Evolutionary conservation across 2,113 vertebrate genomes (phyloP).

Genomic region (Salvelinus sp.): DNA sequence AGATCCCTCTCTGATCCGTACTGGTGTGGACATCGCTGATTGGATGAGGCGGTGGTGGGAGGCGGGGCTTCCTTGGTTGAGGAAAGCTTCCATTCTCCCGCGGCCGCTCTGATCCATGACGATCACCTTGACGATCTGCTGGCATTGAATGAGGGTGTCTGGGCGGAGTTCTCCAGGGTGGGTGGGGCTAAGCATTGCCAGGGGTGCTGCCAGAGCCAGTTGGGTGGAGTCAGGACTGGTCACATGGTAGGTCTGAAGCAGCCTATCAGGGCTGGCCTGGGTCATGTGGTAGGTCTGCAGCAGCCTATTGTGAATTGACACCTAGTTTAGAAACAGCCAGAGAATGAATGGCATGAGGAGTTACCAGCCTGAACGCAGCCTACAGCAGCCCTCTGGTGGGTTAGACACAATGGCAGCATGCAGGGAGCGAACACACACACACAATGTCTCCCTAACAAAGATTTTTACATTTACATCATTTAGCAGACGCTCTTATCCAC

Average conservation of each 20-base stretch:
- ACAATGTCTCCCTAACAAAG: constrained; percentile 56
- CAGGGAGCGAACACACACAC: constrained; percentile 57
- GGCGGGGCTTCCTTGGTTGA: constrained; percentile 86
- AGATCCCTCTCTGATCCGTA: constrained; percentile 79
- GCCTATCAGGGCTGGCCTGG: constrained; percentile 15
- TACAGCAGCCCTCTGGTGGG: constrained; percentile 79
- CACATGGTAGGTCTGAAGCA: constrained; percentile 69
- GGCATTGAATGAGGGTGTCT: constrained; percentile 96
- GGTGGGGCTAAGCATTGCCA: constrained; percentile 75
- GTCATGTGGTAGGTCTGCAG: constrained; percentile 97
- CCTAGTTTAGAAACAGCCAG: constrained; percentile 99
- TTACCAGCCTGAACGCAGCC: constrained; percentile 93
- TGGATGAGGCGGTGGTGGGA: constrained; percentile 83
- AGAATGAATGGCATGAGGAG: constrained; percentile 96
- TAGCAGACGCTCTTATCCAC: too few species aligned
- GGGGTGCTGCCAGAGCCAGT: constrained; percentile 75
- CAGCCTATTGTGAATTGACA: constrained; percentile 99
- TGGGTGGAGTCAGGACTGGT: constrained; percentile 69
- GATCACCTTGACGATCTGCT: constrained; percentile 99
- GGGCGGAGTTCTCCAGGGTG: constrained; percentile 80
- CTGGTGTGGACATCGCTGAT: constrained; percentile 87
- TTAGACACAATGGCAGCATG: constrained; percentile 74
- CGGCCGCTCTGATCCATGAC: constrained; percentile 96
- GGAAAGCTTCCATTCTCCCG: constrained; percentile 91
- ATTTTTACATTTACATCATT: not conserved